Conservation (phyloP, 2,113 vertebrate species). For the Zeus faber region DNA sequence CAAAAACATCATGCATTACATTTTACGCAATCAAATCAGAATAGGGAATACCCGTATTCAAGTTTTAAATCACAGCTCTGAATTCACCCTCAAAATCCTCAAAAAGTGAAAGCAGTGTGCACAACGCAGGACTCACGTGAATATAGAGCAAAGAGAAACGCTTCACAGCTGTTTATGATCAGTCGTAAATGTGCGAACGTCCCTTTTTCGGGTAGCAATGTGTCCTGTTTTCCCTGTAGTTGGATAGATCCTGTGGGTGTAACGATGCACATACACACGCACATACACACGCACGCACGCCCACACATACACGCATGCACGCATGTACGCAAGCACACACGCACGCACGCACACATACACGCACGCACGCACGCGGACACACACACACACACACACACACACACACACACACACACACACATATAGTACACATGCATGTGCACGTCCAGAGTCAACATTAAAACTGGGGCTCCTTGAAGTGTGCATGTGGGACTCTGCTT, state of each 20-base stretch:
- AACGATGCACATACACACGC: not conserved
- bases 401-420: conserved; percentile 14
- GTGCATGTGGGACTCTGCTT: conserved; percentile 69
- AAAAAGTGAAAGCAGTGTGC: no score
- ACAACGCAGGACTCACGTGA: no score
- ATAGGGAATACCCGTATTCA: no score
- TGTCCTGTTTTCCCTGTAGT: conserved; percentile 65
- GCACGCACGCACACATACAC: conserved; percentile 25
- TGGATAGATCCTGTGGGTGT: conserved; percentile 52
- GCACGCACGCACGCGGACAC: not conserved
- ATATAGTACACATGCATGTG: conserved; percentile 27
- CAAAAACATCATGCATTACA: no score
- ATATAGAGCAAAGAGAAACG: no score
- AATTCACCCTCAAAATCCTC: no score
- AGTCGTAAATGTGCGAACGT: conserved; percentile 58
- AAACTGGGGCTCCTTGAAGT: conserved; percentile 70
- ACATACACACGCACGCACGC: not conserved
- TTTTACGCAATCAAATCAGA: no score
- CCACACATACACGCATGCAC: not conserved
- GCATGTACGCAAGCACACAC: conserved; percentile 3
- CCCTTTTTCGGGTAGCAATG: conserved; percentile 49
- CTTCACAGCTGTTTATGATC: conserved; percentile 60
- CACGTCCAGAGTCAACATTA: conserved; percentile 67
- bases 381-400: not conserved
- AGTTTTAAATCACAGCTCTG: no score